Evolutionary conservation across 2,797 vertebrate genomes (phyloP).

Genomic region (Ctenochaetus hawaiiensis): DNA sequence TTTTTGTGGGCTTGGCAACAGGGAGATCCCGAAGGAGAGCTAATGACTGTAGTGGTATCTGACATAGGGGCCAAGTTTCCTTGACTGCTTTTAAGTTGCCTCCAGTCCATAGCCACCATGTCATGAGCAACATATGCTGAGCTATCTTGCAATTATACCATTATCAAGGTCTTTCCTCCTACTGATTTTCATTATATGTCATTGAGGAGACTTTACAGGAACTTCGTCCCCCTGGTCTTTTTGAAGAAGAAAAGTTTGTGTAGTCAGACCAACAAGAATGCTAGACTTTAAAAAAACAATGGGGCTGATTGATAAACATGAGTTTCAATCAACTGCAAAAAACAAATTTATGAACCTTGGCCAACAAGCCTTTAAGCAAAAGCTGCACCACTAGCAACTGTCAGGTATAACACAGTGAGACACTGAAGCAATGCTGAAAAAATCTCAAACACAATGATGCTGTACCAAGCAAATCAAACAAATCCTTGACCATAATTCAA

Average conservation of each 20-base stretch:
- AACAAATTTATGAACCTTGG: background rate
- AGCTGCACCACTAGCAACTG: background rate
- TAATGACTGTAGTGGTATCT: constrained; percentile 84
- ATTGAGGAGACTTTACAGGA: constrained; percentile 47
- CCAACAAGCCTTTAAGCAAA: background rate
- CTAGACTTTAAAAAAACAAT: background rate
- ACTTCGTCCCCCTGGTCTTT: constrained; percentile 29
- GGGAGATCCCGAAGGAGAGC: constrained; percentile 78
- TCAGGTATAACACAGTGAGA: background rate
- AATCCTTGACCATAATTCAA: constrained; percentile 19
- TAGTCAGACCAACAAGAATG: background rate
- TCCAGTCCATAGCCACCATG: constrained; percentile 76
- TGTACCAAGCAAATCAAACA: constrained; percentile 11
- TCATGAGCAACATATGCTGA: constrained; percentile 80
- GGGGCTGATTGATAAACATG: constrained; percentile 1
- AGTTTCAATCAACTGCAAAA: constrained; percentile 11
- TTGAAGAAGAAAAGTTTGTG: constrained; percentile 6
- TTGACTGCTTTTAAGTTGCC: constrained; percentile 80
- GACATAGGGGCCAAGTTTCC: constrained; percentile 83
- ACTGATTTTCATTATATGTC: constrained; percentile 74
- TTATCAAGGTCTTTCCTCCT: constrained; percentile 78
- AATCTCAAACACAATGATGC: constrained; percentile 3
- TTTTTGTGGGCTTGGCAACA: constrained; percentile 81
- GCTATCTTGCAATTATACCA: constrained; percentile 79
- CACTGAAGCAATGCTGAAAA: background rate